These are phyloP conservation scores for Hippopotamyrus pictus DNA, from an alignment of 2,797 vertebrate genomes.

Conservation along the genomic window DNA sequence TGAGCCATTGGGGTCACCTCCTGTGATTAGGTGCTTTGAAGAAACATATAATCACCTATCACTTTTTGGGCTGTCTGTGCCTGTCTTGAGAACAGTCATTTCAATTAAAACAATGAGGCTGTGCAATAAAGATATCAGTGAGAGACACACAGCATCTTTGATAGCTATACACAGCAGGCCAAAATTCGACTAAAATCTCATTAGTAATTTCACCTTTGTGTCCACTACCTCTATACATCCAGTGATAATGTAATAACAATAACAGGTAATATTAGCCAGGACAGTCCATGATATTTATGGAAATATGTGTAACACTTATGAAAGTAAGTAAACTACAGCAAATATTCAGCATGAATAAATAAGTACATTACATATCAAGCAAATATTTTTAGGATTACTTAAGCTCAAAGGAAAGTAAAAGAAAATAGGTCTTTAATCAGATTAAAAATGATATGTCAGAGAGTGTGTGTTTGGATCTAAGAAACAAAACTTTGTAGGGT, in stretches of 20 bases:
- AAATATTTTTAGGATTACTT: not conserved
- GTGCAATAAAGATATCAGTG: not conserved
- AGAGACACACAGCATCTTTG: not conserved
- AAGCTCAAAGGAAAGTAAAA: not conserved
- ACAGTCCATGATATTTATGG: not conserved
- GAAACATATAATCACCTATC: not conserved
- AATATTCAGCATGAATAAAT: not conserved
- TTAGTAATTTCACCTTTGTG: not conserved
- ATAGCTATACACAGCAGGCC: not conserved
- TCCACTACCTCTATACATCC: not conserved
- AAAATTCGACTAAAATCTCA: not conserved
- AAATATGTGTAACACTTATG: not conserved
- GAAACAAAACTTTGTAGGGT: not conserved
- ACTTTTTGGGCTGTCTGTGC: not conserved
- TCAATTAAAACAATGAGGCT: not conserved
- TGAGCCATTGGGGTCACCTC: not conserved
- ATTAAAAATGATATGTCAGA: not conserved
- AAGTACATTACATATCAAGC: not conserved
- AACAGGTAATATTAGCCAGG: not conserved
- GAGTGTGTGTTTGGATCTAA: not conserved
- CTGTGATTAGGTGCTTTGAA: not conserved
- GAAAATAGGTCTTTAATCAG: not conserved
- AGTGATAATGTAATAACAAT: not conserved
- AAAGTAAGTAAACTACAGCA: not conserved
- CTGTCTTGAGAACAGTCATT: not conserved